phyloP scores from a whole-genome alignment of 2,797 vertebrate genomes.

The Chelidonichthys spinosus region DNA sequence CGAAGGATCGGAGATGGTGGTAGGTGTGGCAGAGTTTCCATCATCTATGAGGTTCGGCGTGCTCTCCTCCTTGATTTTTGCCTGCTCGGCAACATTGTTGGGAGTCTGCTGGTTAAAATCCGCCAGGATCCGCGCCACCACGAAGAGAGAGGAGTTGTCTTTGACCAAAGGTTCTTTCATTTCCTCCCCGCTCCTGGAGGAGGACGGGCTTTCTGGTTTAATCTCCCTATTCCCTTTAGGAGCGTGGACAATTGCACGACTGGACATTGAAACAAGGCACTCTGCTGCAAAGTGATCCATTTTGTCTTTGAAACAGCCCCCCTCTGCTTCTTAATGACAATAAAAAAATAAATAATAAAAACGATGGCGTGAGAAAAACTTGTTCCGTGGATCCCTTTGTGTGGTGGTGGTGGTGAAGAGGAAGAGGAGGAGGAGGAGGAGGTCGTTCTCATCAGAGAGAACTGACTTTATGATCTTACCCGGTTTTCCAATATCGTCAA shows the following conservation, averaged over 20 bases:
- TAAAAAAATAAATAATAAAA: conserved; percentile 61
- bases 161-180: conserved; percentile 86
- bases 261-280: conserved; percentile 99
- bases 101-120: conserved; percentile 97
- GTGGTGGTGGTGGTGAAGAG: conserved; percentile 57
- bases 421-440: conserved; percentile 75
- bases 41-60: conserved; percentile 81
- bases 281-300: conserved; percentile 99
- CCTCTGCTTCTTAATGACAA: conserved; percentile 81
- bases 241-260: conserved; percentile 92
- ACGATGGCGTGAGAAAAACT: conserved; percentile 66
- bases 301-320: conserved; percentile 79
- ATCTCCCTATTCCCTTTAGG: conserved; percentile 87
- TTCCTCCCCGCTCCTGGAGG: conserved; percentile 85
- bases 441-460: conserved; percentile 83
- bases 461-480: conserved; percentile 84
- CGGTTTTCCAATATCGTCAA: conserved; percentile 84
- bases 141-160: conserved; percentile 94
- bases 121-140: conserved; percentile 96
- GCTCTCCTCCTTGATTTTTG: conserved; percentile 85
- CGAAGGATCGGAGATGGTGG: conserved; percentile 87
- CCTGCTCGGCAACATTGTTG: conserved; percentile 83
- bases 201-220: conserved; percentile 82
- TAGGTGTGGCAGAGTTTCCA: conserved; percentile 95
- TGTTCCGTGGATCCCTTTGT: conserved; percentile 86